Evolutionary conservation across 1,140 invertebrate species (phyloP), one percentile per base, ranked within the genome.

Genomic region (Acromyrmex heyeri): DNA sequence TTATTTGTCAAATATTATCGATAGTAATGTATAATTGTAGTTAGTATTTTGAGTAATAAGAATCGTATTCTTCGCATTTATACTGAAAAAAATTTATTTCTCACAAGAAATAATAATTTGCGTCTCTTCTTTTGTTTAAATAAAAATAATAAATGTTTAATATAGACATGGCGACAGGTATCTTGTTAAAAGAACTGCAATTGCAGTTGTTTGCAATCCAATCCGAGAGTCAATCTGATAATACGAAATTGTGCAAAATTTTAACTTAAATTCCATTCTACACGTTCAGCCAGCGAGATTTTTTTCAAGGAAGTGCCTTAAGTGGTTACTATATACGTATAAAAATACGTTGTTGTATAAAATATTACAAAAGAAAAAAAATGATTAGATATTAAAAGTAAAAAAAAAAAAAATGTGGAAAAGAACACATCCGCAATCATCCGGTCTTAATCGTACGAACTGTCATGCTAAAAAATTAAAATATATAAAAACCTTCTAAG

Each of bases 391-490:
- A 91, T 86, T 92, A 90, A 92, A 91, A 73, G 64, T 76, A 86
- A 70, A 91, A 85, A 59, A 38, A 69, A 24, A 67, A 30, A 30
- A 30, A 67, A 69, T 16, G n/a, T 69, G 21, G 59, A 89, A 69
- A 50, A 70, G 75, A 83, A 86, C 79, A 88, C 62, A 88, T 85
- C 65, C 73, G 86, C 86, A 92, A 86, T 87, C 82, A 77, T 87
- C 59, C 16, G 79, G 73, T 82, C 55, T 87, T 86, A 82, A 89
- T 65, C 86, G 91, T 92, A 93, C 81, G 91, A 93, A 92, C 87
- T 93, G 93, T 90, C 94, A 95, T 95, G 94, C 94, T 85, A 94
- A 93, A 73, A 91, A 89, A 93, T 93, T 90, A 92, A 91, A 93
- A 88, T 89, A 48, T 86, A 78, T 89, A 91, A 93, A 93, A 18